Evolutionary conservation across 1,140 invertebrate species (phyloP).

Genomic region (Steinernema khuongi): DNA sequence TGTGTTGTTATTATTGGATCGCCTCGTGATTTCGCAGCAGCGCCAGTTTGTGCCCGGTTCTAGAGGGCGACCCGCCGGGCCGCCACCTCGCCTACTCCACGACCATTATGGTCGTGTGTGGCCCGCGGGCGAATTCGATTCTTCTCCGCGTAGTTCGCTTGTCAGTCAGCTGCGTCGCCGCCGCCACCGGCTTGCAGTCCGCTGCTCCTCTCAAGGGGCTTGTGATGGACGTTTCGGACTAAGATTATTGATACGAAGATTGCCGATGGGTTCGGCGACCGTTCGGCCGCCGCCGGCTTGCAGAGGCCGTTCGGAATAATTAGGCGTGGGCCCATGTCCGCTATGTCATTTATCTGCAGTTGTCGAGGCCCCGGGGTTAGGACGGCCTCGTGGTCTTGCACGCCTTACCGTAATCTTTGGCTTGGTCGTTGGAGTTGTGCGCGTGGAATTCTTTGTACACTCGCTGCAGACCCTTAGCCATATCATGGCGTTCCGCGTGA

Average conservation of each 20-base stretch:
- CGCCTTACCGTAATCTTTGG: no score
- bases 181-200: not conserved
- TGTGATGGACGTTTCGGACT: conserved; percentile 1
- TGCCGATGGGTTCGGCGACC: not conserved
- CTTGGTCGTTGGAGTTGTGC: no score
- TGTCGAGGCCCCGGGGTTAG: no score
- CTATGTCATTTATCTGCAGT: no score
- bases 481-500: no score
- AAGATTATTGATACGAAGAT: conserved; percentile 15
- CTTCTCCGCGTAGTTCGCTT: not conserved
- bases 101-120: not conserved
- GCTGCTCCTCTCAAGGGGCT: not conserved
- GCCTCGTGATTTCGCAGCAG: conserved; percentile 1
- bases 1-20: conserved; percentile 9
- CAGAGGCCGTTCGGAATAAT: not conserved
- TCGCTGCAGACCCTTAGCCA: no score
- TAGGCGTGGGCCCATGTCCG: no score
- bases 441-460: no score
- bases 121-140: not conserved
- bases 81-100: no score
- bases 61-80: no score
- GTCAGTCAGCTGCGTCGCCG: not conserved
- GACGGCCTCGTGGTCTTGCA: no score
- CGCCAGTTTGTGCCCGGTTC: not conserved
- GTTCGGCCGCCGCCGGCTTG: not conserved